phyloP scores from a whole-genome alignment of 2,888 invertebrate species.

The Hirtodrosophila cameraria region DNA sequence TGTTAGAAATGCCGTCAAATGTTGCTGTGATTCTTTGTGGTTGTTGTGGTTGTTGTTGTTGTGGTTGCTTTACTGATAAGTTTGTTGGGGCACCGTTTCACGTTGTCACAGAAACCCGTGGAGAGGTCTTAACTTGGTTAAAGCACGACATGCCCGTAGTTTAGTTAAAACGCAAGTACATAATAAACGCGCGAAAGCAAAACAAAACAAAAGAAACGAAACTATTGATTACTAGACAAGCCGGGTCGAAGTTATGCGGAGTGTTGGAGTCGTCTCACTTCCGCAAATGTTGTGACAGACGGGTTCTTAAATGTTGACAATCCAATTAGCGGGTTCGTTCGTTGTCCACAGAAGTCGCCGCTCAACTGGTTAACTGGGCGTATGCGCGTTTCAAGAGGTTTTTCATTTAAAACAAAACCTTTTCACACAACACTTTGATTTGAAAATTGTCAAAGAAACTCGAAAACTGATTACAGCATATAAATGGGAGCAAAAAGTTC shows the following conservation, averaged over 20 bases:
- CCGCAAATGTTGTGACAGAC: constrained; percentile 58
- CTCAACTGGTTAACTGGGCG: constrained; percentile 25
- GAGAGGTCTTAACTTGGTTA: neutral
- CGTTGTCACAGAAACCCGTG: constrained; percentile 71
- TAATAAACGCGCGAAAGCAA: constrained; percentile 54
- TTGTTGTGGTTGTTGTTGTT: constrained; percentile 2
- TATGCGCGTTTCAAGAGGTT: constrained; percentile 21
- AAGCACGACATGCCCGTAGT: constrained; percentile 18
- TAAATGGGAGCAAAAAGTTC: constrained; percentile 3
- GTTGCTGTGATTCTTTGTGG: constrained; percentile 30
- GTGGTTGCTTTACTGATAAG: constrained; percentile 17
- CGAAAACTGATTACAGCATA: neutral
- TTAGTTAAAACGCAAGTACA: constrained; percentile 23
- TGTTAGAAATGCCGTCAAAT: constrained; percentile 37
- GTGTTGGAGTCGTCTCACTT: constrained; percentile 56
- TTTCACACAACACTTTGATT: constrained; percentile 4
- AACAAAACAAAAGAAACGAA: constrained; percentile 34
- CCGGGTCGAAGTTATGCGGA: constrained; percentile 68
- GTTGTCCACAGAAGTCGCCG: constrained; percentile 38
- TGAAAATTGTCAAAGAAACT: constrained; percentile 3
- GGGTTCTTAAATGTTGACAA: constrained; percentile 63
- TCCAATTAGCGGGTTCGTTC: constrained; percentile 64
- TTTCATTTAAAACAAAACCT: constrained; percentile 3
- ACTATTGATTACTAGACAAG: constrained; percentile 69
- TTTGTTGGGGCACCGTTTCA: constrained; percentile 44